phyloP scores from a whole-genome alignment of 1,140 invertebrate genomes.

The Paraescarpia echinospica region DNA sequence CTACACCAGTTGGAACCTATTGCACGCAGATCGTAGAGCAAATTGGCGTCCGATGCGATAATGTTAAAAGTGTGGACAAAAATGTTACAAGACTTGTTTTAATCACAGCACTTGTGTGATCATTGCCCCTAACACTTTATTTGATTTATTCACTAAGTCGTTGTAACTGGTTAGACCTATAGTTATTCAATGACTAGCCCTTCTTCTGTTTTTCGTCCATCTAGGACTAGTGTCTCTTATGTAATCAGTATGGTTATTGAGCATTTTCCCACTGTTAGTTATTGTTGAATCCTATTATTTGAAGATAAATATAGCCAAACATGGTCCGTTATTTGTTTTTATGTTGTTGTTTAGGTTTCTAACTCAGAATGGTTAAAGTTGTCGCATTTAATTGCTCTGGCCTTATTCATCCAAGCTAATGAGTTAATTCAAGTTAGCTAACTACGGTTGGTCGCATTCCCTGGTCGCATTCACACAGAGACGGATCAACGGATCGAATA shows the following conservation, averaged over 20 bases:
- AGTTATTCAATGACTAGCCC: neutral
- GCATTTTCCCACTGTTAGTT: neutral
- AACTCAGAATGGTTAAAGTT: neutral
- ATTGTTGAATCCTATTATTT: neutral
- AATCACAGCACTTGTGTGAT: neutral
- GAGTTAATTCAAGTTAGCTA: neutral
- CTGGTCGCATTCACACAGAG: no score
- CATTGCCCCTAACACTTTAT: neutral
- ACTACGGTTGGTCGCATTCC: neutral
- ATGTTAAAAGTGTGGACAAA: neutral
- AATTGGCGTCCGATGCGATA: neutral
- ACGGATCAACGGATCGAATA: no score
- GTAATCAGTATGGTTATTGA: neutral
- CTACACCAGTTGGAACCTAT: neutral
- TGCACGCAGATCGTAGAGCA: neutral
- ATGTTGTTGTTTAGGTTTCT: neutral
- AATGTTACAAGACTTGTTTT: neutral
- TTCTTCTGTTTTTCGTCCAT: neutral
- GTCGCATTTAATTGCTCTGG: no score
- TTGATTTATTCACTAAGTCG: neutral
- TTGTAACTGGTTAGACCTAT: neutral
- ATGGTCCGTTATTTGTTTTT: neutral
- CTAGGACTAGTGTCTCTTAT: neutral
- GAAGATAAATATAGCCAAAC: neutral
- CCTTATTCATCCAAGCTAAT: no score